Percentiles rank a stretch among this genome's conserved stretches.
These are phyloP conservation scores for Pseudoips prasinana DNA, from an alignment of 2,888 invertebrate species.

Conservation along the genomic window DNA sequence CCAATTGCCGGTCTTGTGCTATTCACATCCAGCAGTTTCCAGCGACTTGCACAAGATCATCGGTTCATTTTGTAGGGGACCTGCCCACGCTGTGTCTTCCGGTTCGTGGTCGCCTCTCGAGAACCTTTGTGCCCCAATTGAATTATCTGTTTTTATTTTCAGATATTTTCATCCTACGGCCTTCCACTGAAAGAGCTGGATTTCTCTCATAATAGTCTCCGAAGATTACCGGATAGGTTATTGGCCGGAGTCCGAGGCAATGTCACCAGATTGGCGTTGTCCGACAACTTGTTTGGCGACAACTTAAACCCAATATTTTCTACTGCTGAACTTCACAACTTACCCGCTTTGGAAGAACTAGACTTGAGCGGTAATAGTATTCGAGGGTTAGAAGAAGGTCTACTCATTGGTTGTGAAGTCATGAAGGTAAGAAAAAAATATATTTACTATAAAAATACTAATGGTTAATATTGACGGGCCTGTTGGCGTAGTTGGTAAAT, in stretches of 20 bases:
- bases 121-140: too few relatives aligned
- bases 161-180: constrained; percentile 87
- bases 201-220: constrained; percentile 90
- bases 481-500: too few relatives aligned
- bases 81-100: too few relatives aligned
- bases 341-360: constrained; percentile 86
- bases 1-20: too few relatives aligned
- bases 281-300: constrained; percentile 93
- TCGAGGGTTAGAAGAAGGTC: constrained; percentile 91
- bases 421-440: constrained; percentile 79
- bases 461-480: too few relatives aligned
- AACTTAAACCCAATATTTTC: constrained; percentile 95
- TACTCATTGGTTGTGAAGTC: constrained; percentile 90
- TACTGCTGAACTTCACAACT: constrained; percentile 90
- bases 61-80: too few relatives aligned
- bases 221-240: constrained; percentile 89
- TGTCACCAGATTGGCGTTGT: constrained; percentile 86
- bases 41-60: too few relatives aligned
- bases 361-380: constrained; percentile 92
- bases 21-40: too few relatives aligned
- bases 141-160: too few relatives aligned
- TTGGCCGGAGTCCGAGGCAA: constrained; percentile 85
- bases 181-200: constrained; percentile 89
- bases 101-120: too few relatives aligned
- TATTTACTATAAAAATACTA: too few relatives aligned